These are phyloP conservation scores for Iphiclides podalirius DNA, from an alignment of 2,888 invertebrate species.

Conservation along the genomic window DNA sequence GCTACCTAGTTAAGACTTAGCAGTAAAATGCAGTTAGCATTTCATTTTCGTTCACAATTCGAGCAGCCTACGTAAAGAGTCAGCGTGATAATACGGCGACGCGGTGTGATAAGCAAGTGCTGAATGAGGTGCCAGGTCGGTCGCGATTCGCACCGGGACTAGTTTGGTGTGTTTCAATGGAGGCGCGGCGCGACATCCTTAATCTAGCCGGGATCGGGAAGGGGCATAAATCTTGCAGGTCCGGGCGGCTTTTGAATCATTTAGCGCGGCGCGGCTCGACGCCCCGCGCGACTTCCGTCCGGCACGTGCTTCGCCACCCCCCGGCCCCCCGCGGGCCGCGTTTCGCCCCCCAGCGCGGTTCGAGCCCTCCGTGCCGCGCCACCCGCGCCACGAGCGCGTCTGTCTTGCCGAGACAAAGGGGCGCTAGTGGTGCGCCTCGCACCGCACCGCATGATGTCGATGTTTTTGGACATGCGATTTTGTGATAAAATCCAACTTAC, in stretches of 20 bases:
- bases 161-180: constrained; percentile 76
- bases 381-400: constrained; percentile 59
- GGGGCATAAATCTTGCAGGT: constrained; percentile 79
- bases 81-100: no score
- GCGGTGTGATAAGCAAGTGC: no score
- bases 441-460: not conserved
- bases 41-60: no score
- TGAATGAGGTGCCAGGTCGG: no score
- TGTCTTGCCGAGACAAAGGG: constrained; percentile 80
- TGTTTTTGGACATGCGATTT: no score
- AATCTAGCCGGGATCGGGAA: constrained; percentile 75
- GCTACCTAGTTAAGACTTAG: no score
- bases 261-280: constrained; percentile 65
- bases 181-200: constrained; percentile 68
- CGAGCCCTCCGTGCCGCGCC: constrained; percentile 34
- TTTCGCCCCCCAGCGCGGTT: constrained; percentile 32
- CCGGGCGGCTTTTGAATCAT: constrained; percentile 78
- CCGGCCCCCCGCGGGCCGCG: constrained; percentile 35
- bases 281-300: constrained; percentile 77
- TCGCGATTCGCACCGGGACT: constrained; percentile 38
- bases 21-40: no score
- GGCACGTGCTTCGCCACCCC: constrained; percentile 60
- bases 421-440: constrained; percentile 54
- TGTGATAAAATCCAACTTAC: no score
- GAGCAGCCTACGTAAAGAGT: no score